Conservation (phyloP, 1,140 invertebrate genomes). For the Trichoplusia ni region DNA sequence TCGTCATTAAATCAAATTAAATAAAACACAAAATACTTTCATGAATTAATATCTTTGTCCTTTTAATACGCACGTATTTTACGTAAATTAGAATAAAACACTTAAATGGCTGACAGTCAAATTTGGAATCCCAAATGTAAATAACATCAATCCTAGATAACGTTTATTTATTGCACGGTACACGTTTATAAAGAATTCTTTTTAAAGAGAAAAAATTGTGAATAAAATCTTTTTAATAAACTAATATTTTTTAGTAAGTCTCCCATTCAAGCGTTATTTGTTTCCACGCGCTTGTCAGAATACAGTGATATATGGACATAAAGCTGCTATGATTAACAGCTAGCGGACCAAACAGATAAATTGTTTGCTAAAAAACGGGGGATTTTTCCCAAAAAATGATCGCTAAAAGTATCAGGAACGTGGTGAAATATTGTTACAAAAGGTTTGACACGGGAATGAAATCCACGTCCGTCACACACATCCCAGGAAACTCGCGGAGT, state of each 20-base stretch:
- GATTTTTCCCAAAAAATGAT: not conserved
- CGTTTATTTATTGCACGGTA: too few species aligned
- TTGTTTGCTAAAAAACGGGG: conserved; percentile 14
- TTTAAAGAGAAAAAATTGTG: not conserved
- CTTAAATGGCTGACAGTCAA: too few species aligned
- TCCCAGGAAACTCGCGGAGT: too few species aligned
- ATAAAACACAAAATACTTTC: too few species aligned
- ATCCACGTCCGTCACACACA: too few species aligned
- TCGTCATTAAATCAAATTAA: too few species aligned
- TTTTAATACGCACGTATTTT: too few species aligned
- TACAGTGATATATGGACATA: conserved; percentile 16
- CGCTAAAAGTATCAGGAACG: not conserved
- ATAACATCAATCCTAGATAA: too few species aligned
- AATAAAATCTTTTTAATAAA: not conserved
- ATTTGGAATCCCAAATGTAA: too few species aligned
- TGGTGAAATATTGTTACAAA: not conserved
- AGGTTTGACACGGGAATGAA: not conserved
- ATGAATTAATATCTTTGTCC: too few species aligned
- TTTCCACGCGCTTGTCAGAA: conserved; percentile 18
- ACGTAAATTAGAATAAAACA: too few species aligned
- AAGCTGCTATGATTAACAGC: conserved; percentile 14
- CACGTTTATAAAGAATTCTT: too few species aligned
- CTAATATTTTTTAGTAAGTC: conserved; percentile 17
- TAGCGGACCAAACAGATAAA: not conserved
- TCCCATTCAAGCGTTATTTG: conserved; percentile 9